phyloP scores from a whole-genome alignment of 1,140 invertebrate genomes.

The Lepidurus arcticus region DNA sequence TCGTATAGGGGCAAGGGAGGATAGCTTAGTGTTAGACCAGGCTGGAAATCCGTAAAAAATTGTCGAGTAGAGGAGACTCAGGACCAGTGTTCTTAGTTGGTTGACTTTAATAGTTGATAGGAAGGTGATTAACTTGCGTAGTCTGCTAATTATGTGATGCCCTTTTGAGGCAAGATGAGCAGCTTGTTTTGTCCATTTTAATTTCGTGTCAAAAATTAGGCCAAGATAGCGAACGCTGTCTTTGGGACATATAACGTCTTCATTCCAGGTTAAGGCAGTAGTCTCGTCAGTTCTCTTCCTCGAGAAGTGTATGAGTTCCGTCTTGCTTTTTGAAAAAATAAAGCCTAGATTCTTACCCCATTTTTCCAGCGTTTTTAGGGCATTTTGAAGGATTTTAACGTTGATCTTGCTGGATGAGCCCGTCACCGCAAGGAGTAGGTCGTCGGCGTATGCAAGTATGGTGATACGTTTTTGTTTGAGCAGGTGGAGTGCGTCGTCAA shows the following conservation, averaged over 20 bases:
- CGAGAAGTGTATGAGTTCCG: constrained; percentile 23
- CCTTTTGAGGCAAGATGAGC: background rate
- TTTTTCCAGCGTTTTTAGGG: constrained; percentile 16
- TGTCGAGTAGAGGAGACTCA: too few relatives aligned
- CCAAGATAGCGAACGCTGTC: constrained; percentile 16
- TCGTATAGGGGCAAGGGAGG: too few relatives aligned
- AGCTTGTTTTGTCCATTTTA: background rate
- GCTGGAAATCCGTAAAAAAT: too few relatives aligned
- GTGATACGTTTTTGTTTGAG: background rate
- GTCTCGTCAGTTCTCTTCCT: background rate
- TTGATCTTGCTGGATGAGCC: constrained; percentile 2
- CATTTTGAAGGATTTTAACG: constrained; percentile 14
- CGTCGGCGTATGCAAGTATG: background rate
- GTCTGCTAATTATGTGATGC: too few relatives aligned
- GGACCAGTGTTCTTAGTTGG: too few relatives aligned
- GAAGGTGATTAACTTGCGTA: too few relatives aligned
- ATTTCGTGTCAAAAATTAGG: constrained; percentile 5
- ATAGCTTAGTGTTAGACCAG: too few relatives aligned
- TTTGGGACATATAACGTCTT: background rate
- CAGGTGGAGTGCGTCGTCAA: constrained; percentile 23
- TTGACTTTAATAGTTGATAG: too few relatives aligned
- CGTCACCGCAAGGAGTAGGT: constrained; percentile 9
- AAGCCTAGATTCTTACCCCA: constrained; percentile 12
- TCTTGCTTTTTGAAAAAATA: background rate
- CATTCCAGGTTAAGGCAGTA: constrained; percentile 11